Evolutionary conservation across 2,113 vertebrate species (phyloP).

Genomic region (Aepyceros melampus): DNA sequence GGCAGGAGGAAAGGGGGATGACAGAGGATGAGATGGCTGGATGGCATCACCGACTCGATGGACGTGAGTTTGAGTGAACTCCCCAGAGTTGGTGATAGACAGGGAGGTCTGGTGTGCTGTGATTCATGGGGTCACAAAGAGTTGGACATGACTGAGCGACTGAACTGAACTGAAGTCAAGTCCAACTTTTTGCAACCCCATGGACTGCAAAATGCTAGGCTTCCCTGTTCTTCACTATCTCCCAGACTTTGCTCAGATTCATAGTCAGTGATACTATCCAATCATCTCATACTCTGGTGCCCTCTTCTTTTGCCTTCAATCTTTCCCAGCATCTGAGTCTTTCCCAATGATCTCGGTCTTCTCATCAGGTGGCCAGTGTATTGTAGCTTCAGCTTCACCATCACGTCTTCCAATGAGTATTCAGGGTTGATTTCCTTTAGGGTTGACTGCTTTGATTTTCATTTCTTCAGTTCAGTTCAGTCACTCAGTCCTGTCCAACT

Average conservation of each 20-base stretch:
- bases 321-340: not conserved
- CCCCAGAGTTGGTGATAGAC: too few relatives aligned
- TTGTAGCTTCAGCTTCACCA: not conserved
- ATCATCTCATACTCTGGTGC: not conserved
- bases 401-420: not conserved
- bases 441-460: not conserved
- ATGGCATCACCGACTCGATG: too few relatives aligned
- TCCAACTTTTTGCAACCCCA: not conserved
- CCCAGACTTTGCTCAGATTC: not conserved
- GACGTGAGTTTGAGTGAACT: too few relatives aligned
- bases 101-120: too few relatives aligned
- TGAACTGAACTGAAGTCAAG: not conserved
- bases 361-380: not conserved
- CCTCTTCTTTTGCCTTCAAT: not conserved
- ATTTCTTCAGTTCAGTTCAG: not conserved
- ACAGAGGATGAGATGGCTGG: too few relatives aligned
- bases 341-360: not conserved
- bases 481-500: too few relatives aligned
- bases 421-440: not conserved
- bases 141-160: too few relatives aligned
- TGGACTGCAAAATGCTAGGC: not conserved
- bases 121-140: too few relatives aligned
- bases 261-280: not conserved
- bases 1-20: too few relatives aligned
- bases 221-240: not conserved